Base-by-base conservation (phyloP, 2,113 vertebrate species). In the Cinclus mexicanus region DNA sequence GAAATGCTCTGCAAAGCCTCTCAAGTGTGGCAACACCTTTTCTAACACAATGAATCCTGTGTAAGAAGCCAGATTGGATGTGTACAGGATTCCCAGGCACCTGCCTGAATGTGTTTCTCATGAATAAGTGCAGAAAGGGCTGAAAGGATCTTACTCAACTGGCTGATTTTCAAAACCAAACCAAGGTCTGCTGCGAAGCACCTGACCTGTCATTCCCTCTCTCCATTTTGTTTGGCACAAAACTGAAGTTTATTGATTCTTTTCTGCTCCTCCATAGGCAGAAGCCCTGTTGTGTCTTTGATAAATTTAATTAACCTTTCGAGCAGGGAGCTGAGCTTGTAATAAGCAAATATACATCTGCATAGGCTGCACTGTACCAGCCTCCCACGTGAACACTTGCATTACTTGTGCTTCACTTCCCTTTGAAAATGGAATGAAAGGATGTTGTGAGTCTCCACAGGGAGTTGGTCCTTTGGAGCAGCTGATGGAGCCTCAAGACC, bases 301-400 rank as follows among this genome's bases (percentile, higher is more conserved):
- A 77, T 83, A 96, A 86, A 75, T 93, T 74, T 81, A 92, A 94
- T 90, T 86, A 91, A 94, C 49, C 80, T 94, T 93, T 92, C 0
- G n/a, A 92, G 64, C 59, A 71, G 72, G 77, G 89, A 95, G 64
- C 72, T 68, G 83, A 91, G 86, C 60, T 60, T 84, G 35, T 91
- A 96, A 94, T 75, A 94, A 87, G 44, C 41, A 93, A 92, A 91
- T 63, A 81, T 0, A 71, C 60, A 84, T 74, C 65, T 64, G 80
- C 76, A 81, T 52, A 78, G 69, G 26, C 68, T 87, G 80, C 86
- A 23, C 60, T 50, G 67, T 61, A 87, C 28, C 18, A 64, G 20
- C 15, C 49, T 79, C 57, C 83, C 68, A 28, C 1, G 26, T 63
- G n/a, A 87, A 83, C 14, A 23, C 24, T 87, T 67, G 5, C 3